These are phyloP conservation scores for Chelidonichthys spinosus DNA, from an alignment of 2,797 vertebrate species.

Conservation along the genomic window DNA sequence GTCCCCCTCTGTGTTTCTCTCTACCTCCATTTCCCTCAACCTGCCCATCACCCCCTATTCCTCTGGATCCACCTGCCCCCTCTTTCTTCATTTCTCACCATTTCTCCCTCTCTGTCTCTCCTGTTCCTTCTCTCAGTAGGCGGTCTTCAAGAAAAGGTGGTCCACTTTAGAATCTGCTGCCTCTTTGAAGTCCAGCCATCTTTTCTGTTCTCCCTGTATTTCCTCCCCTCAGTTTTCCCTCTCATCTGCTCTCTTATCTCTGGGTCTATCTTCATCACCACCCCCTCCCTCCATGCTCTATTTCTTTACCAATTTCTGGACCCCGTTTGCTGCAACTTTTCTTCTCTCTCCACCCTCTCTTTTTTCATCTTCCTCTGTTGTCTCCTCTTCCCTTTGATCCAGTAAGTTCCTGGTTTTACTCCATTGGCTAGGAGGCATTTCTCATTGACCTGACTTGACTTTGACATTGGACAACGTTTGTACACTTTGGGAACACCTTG, in stretches of 20 bases:
- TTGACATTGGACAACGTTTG: constrained; percentile 39
- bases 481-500: constrained; percentile 13
- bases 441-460: constrained; percentile 51
- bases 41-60: constrained; percentile 7
- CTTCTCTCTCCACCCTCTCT: neutral
- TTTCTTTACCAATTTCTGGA: constrained; percentile 14
- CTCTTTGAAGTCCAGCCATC: constrained; percentile 73
- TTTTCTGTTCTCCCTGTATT: constrained; percentile 19
- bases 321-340: constrained; percentile 23
- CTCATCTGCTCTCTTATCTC: constrained; percentile 43
- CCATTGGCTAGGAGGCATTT: constrained; percentile 37
- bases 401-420: constrained; percentile 25
- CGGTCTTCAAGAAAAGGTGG: constrained; percentile 57
- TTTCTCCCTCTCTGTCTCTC: constrained; percentile 41
- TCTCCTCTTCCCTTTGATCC: constrained; percentile 57
- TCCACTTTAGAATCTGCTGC: constrained; percentile 57
- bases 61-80: constrained; percentile 27
- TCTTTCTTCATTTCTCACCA: constrained; percentile 35
- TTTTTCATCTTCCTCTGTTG: constrained; percentile 15
- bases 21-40: constrained; percentile 20
- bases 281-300: neutral
- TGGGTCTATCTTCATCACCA: constrained; percentile 7
- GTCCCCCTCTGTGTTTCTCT: neutral
- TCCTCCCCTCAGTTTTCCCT: constrained; percentile 28
- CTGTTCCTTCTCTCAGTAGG: constrained; percentile 56